These are phyloP conservation scores for Stichopus chloronotus DNA, from an alignment of 35 echinoderm and acorn worm genomes.

Conservation along the genomic window DNA sequence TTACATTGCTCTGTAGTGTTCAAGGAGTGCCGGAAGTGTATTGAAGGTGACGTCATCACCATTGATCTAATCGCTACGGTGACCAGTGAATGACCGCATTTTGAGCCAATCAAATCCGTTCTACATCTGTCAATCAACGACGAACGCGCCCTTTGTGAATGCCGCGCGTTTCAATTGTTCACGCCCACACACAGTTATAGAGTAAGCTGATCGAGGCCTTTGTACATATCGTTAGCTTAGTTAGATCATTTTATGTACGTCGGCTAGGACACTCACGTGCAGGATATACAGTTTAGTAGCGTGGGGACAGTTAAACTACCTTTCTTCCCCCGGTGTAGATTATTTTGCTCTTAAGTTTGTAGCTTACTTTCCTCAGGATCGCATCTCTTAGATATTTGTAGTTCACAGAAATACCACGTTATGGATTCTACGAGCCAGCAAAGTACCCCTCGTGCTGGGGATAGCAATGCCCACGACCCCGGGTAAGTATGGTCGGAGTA, in stretches of 20 bases:
- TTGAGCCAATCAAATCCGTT: slow-evolving; percentile 56
- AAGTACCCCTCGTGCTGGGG: slow-evolving; percentile 62
- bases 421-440: slow-evolving; percentile 82
- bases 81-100: slow-evolving; percentile 71
- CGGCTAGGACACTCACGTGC: slow-evolving; percentile 45
- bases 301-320: slow-evolving; percentile 56
- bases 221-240: slow-evolving; percentile 39
- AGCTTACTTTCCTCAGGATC: slow-evolving; percentile 61
- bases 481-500: slow-evolving; percentile 67
- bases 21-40: slow-evolving; percentile 61
- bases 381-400: slow-evolving; percentile 62
- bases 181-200: slow-evolving; percentile 59
- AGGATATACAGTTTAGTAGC: slow-evolving; percentile 53
- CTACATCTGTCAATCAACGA: slow-evolving; percentile 54
- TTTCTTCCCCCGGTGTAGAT: slow-evolving; percentile 49
- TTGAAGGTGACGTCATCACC: slow-evolving; percentile 52
- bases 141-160: slow-evolving; percentile 65
- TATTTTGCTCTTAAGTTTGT: slow-evolving; percentile 64
- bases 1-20: slow-evolving; percentile 34
- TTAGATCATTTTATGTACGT: slow-evolving; percentile 53
- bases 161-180: slow-evolving; percentile 63
- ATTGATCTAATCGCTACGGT: slow-evolving; percentile 67
- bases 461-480: slow-evolving; percentile 63
- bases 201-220: slow-evolving; percentile 28
- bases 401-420: slow-evolving; percentile 64